Evolutionary conservation across 2,113 vertebrate genomes (phyloP).

Genomic region (Phalacrocorax brasilianus): DNA sequence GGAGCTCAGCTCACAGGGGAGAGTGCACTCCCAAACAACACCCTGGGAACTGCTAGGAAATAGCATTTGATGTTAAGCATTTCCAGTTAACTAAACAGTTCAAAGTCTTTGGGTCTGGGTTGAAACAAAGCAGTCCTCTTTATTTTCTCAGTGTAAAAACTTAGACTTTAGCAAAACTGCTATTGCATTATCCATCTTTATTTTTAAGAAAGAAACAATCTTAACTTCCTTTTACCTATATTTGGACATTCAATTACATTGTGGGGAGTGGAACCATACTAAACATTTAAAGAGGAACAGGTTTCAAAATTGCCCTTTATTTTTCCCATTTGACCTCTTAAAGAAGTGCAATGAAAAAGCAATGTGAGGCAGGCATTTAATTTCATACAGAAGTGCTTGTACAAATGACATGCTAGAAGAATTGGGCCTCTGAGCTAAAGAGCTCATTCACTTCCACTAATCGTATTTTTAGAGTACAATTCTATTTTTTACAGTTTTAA

Average conservation of each 20-base stretch:
- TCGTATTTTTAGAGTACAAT: neutral
- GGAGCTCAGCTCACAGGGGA: neutral
- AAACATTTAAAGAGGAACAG: neutral
- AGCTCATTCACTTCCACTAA: neutral
- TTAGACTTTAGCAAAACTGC: neutral
- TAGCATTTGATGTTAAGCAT: neutral
- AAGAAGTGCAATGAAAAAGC: neutral
- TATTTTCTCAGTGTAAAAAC: neutral
- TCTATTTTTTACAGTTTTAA: neutral
- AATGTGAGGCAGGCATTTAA: neutral
- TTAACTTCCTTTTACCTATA: neutral
- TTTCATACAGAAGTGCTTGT: neutral
- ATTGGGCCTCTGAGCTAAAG: neutral
- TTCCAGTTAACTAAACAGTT: neutral
- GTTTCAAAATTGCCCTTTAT: neutral
- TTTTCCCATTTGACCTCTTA: neutral
- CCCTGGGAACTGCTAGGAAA: neutral
- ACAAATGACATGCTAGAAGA: neutral
- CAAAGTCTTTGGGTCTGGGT: neutral
- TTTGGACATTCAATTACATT: neutral
- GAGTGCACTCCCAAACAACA: neutral
- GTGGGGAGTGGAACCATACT: neutral
- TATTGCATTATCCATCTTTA: neutral
- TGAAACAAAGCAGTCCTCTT: neutral
- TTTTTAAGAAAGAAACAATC: neutral